Evolutionary conservation across 1,140 invertebrate species (phyloP).

Genomic region (Caenorhabditis briggsae): DNA sequence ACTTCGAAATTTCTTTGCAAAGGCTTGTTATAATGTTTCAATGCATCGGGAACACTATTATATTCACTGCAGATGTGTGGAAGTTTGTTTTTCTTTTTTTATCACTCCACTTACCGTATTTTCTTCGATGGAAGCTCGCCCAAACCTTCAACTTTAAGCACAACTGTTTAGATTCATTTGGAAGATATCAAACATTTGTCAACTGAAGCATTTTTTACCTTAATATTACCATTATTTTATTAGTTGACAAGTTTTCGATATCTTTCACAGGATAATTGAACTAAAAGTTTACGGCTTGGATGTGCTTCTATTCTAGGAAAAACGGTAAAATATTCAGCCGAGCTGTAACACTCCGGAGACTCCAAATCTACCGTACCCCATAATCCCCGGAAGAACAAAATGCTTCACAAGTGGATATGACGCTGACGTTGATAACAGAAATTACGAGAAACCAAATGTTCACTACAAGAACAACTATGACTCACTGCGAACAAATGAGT

Average conservation of each 20-base stretch:
- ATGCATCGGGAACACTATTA: neutral
- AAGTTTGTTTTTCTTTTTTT: neutral
- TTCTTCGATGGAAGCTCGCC: too few species aligned
- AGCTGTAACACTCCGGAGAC: neutral
- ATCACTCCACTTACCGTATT: too few species aligned
- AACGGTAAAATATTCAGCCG: neutral
- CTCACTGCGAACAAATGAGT: neutral
- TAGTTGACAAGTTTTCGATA: too few species aligned
- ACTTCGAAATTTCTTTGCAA: neutral
- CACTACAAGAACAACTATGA: neutral
- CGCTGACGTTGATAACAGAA: neutral
- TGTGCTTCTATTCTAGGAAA: neutral
- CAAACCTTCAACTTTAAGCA: too few species aligned
- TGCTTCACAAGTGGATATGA: constrained; percentile 20
- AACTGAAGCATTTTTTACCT: too few species aligned
- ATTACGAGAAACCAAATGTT: neutral
- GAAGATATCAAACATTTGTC: neutral
- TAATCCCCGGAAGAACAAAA: neutral
- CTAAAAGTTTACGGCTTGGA: neutral
- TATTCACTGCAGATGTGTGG: constrained; percentile 2
- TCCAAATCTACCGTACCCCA: neutral
- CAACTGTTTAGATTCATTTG: neutral
- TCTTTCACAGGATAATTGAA: too few species aligned
- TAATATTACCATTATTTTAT: too few species aligned
- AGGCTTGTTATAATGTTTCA: neutral